Evolutionary conservation across 92 coral and sea anemone species (phyloP), one percentile per base, ranked within the genome.

Genomic region (Bergia sp.): DNA sequence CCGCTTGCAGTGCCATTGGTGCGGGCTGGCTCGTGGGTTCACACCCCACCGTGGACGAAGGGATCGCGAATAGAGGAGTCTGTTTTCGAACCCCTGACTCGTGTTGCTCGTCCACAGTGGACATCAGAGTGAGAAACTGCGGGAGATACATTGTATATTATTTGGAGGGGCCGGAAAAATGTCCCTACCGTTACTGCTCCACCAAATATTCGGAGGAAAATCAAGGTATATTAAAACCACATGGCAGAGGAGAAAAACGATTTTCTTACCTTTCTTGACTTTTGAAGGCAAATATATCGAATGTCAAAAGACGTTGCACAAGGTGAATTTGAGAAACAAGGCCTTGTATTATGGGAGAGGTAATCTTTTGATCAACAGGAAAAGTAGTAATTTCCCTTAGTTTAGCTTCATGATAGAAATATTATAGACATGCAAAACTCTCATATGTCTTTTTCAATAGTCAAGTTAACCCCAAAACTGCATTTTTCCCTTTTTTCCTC

Each of bases 1-100:
- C 65, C 65, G 78, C 77, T 47, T 84, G 87, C 87, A 84, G 87
- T 36, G 87, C 87, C 5, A 18, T 84, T 36, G 87, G 87, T 12
- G 66, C 87, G 44, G 87, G 87, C 20, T 84, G 87, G 87, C 37
- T 84, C 5, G 69, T 84, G 77, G 87, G 87, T 18, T 69, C 87
- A 15, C 79, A 71, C 12, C 87, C 79, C 21, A 84, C 44, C 44
- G 79, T 36, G 5, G 47, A 47, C 29, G 79, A 84, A 15, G 87
- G 87, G 8, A 37, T 84, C 37, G 79, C 29, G 87, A 69, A 10
- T 29, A 72, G 87, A 36, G 87, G 87, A 72, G 79, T 84, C 44
- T 84, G 87, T 84, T 84, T 84, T 37, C 87, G 87, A 36, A 84
- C 87, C 45, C 79, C 7, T 47, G 37, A 53, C n/a, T 23, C 78